A percentile compares a stretch with the other conserved stretches of the same genome.
Evolutionary conservation across 1,140 invertebrate genomes (phyloP).

Genomic region (Oryctes rhinoceros): DNA sequence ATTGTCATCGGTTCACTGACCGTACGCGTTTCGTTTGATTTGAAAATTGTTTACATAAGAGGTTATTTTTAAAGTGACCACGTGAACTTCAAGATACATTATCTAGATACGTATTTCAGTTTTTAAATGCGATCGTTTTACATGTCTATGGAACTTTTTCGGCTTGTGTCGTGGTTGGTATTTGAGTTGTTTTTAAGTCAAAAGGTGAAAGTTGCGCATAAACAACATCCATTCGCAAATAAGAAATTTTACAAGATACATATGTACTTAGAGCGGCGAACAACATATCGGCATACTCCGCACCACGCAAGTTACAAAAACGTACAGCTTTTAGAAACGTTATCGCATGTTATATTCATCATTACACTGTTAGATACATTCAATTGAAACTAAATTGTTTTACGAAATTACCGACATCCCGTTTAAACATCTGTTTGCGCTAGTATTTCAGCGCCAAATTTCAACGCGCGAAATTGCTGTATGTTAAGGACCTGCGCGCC

Average conservation of each 20-base stretch:
- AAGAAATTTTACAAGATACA: background rate
- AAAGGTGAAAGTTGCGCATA: background rate
- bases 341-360: too few species aligned
- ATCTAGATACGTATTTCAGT: background rate
- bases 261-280: background rate
- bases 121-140: background rate
- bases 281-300: background rate
- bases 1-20: too few species aligned
- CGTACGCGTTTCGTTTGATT: too few species aligned
- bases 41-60: too few species aligned
- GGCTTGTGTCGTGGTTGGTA: background rate
- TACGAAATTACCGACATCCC: constrained; percentile 9
- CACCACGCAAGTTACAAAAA: background rate
- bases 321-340: background rate
- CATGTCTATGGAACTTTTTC: background rate
- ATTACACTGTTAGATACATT: too few species aligned
- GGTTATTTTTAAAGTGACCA: too few species aligned
- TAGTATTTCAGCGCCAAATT: background rate
- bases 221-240: background rate
- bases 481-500: background rate
- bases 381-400: background rate
- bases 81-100: too few species aligned
- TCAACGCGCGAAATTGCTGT: background rate
- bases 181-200: background rate
- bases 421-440: background rate